Conservation (phyloP, 2,797 vertebrate species). For the Synaphobranchus kaupii region DNA sequence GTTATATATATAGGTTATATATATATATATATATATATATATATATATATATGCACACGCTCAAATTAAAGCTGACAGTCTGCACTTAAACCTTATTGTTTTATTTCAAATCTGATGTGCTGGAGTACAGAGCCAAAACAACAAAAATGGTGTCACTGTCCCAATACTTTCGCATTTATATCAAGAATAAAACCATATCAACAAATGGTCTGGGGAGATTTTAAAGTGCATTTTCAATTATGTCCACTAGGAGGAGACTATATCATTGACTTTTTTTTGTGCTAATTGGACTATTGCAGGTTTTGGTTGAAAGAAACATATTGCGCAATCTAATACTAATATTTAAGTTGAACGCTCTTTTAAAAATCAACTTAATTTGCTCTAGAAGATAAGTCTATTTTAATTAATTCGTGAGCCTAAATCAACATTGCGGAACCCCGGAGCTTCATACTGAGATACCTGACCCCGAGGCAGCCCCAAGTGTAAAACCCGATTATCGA, state of each 20-base stretch:
- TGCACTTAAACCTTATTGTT: no score
- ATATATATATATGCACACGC: no score
- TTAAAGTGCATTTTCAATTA: neutral
- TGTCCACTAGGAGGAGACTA: conserved; percentile 26
- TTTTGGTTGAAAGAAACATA: neutral
- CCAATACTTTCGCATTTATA: no score
- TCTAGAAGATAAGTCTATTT: neutral
- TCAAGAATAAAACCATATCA: neutral
- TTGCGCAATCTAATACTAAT: neutral
- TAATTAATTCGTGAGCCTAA: neutral
- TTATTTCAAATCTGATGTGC: no score
- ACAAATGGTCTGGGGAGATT: neutral
- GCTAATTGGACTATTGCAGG: neutral
- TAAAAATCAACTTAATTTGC: neutral
- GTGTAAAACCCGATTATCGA: neutral
- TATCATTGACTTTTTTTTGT: neutral
- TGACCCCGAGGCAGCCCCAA: neutral
- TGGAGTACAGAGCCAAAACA: no score
- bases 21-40: no score
- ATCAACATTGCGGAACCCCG: neutral
- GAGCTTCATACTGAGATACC: neutral
- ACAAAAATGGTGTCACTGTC: no score
- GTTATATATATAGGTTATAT: no score
- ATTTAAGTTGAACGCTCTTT: neutral
- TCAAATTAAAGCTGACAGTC: no score